Conservation (phyloP, 1,140 invertebrate species). For the Caenorhabditis inopinata region DNA sequence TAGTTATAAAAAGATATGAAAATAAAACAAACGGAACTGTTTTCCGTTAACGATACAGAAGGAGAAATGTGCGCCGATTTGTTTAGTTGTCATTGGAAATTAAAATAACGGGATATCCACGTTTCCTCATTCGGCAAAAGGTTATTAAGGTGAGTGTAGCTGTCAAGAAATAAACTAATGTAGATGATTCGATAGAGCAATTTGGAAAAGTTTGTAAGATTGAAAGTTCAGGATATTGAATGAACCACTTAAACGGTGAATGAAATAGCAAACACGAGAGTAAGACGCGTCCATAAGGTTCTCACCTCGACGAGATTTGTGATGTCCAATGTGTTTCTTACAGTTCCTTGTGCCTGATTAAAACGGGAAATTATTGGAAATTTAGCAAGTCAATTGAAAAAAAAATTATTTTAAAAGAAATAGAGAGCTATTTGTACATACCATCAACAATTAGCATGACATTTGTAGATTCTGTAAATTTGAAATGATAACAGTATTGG, state of each 20-base stretch:
- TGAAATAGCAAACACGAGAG: no score
- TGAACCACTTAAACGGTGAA: neutral
- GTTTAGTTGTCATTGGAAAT: slow-evolving; percentile 1
- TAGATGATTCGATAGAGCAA: neutral
- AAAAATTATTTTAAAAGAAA: no score
- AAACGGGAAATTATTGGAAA: no score
- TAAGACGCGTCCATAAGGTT: no score
- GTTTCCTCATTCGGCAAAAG: neutral
- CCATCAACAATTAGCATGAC: no score
- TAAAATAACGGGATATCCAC: slow-evolving; percentile 1
- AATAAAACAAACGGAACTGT: slow-evolving; percentile 31
- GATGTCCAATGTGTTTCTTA: no score
- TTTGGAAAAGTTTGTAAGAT: neutral
- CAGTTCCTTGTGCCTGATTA: no score
- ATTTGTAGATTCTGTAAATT: no score
- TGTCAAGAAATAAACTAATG: neutral
- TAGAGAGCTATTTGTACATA: no score
- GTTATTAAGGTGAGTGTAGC: neutral
- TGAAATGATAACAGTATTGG: no score
- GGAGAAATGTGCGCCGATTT: slow-evolving; percentile 12
- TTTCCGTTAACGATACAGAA: slow-evolving; percentile 21
- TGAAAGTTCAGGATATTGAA: neutral
- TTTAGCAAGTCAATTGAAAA: no score
- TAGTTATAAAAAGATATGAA: neutral
- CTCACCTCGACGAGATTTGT: no score